Evolutionary conservation across 2,797 vertebrate genomes (phyloP).

Genomic region (Uromys caudimaculatus): DNA sequence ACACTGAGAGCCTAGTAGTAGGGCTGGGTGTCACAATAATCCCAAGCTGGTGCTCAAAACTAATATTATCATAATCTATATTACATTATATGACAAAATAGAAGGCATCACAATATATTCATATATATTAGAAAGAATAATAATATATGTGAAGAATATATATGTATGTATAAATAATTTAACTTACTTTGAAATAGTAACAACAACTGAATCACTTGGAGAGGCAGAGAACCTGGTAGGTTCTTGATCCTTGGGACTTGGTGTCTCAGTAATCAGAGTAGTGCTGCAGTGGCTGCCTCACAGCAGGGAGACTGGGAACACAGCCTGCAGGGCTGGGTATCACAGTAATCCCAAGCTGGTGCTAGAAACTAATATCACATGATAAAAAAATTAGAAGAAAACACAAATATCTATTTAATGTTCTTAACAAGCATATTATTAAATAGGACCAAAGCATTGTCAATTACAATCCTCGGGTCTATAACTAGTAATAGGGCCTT

Average conservation of each 20-base stretch:
- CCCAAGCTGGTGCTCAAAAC: not conserved
- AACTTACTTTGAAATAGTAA: not conserved
- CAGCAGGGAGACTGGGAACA: not conserved
- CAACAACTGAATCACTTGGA: not conserved
- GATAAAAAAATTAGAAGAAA: not conserved
- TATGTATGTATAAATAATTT: not conserved
- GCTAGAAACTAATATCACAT: not conserved
- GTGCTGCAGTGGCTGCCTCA: not conserved
- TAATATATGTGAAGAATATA: not conserved
- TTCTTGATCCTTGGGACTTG: not conserved
- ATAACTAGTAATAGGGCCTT: not conserved
- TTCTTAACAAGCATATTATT: not conserved
- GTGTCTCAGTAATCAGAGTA: not conserved
- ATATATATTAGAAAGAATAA: not conserved
- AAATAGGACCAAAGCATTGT: not conserved
- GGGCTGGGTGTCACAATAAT: not conserved
- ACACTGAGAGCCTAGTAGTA: not conserved
- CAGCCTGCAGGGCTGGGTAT: too few species aligned
- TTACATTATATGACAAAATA: not conserved
- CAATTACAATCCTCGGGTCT: not conserved
- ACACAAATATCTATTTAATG: not conserved
- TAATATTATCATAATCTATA: not conserved
- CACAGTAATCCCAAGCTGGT: not conserved
- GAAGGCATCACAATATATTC: not conserved
- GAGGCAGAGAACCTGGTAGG: not conserved